Conservation (phyloP, 2,113 vertebrate genomes). For the Athene cunicularia region DNA sequence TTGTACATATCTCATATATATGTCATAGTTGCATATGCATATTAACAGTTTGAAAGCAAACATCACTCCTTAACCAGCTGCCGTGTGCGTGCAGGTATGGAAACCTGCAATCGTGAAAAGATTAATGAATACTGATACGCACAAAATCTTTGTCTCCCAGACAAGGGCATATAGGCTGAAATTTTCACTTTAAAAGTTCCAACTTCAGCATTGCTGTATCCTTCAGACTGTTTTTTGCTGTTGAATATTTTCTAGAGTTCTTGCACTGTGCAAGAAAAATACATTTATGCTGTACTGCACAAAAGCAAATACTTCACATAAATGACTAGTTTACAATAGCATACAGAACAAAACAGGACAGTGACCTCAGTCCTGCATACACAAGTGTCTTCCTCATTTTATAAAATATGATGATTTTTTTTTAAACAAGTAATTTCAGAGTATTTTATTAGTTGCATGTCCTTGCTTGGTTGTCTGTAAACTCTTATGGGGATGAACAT, state of each 20-base stretch:
- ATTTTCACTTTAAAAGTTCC: not conserved
- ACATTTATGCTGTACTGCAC: not conserved
- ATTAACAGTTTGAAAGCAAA: not conserved
- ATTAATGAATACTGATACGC: not conserved
- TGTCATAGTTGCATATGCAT: not conserved
- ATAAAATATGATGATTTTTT: not conserved
- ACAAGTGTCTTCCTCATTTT: not conserved
- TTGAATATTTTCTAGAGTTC: not conserved
- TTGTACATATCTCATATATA: not conserved
- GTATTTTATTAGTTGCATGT: constrained; percentile 13
- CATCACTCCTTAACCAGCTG: not conserved
- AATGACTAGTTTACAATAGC: constrained; percentile 2
- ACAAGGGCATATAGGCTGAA: not conserved
- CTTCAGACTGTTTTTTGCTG: not conserved
- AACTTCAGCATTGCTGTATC: not conserved
- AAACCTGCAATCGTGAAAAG: not conserved
- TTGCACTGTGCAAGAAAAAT: not conserved
- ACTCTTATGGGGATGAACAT: constrained; percentile 26
- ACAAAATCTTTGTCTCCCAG: not conserved
- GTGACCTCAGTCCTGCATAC: not conserved
- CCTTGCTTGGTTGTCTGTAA: constrained; percentile 38
- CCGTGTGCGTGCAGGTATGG: not conserved
- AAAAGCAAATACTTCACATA: constrained; percentile 31
- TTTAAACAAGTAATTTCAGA: not conserved
- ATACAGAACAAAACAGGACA: constrained; percentile 8